A percentile compares a stretch with the other conserved stretches of the same genome.
Conservation (phyloP, 2,113 vertebrate species). For the Percina caprodes region DNA sequence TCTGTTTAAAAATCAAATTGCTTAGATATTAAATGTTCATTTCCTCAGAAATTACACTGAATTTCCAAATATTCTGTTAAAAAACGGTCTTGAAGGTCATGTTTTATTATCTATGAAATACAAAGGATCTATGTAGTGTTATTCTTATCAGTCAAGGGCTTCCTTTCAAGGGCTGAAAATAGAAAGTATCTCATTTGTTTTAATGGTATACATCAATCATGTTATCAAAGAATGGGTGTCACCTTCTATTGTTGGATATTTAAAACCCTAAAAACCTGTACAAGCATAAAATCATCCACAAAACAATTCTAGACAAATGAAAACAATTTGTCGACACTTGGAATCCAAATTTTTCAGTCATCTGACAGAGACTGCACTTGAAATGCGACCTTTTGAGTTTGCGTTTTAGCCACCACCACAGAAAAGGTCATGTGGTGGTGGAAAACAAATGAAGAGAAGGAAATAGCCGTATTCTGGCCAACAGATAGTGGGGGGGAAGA, state of each 20-base stretch:
- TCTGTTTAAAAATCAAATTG: neutral
- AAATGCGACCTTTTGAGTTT: constrained; percentile 31
- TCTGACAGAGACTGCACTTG: constrained; percentile 6
- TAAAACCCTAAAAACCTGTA: neutral
- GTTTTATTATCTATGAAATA: constrained; percentile 14
- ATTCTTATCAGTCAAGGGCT: constrained; percentile 17
- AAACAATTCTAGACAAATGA: neutral
- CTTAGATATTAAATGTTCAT: neutral
- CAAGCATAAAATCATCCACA: neutral
- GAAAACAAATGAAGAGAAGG: constrained; percentile 62
- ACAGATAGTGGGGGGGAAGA: constrained; percentile 45
- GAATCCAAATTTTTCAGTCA: neutral
- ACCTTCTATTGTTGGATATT: neutral
- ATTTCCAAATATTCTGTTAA: constrained; percentile 7
- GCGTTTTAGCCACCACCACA: constrained; percentile 4
- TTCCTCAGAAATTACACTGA: neutral
- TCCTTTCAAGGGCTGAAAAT: constrained; percentile 9
- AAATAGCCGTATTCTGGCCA: constrained; percentile 55
- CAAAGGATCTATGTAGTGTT: neutral
- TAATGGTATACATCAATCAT: constrained; percentile 21
- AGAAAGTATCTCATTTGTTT: neutral
- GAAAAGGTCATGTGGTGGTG: constrained; percentile 54
- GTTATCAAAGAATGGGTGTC: neutral
- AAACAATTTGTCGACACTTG: neutral
- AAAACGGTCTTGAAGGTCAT: neutral